Evolutionary conservation across 1,140 invertebrate genomes (phyloP), one percentile per base, ranked within the genome.

Genomic region (Scaptomyza montana): DNA sequence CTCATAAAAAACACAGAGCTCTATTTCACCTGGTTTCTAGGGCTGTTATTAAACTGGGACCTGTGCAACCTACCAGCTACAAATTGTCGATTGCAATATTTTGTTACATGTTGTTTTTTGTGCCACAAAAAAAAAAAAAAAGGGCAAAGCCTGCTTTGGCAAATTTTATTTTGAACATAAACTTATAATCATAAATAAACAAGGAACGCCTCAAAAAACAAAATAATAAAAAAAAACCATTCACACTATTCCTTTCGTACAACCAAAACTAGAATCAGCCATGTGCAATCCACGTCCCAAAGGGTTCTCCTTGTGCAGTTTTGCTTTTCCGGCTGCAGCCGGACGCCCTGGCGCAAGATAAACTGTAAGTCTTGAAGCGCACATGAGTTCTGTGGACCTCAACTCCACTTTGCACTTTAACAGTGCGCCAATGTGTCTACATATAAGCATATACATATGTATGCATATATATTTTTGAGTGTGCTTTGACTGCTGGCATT

Each of bases 141-240:
- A n/a, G n/a, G 59, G 33, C 47, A 65, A 77, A 80, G 65, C 49
- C 78, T 65, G 63, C 66, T 69, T 81, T 77, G 62, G 65, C 69
- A 80, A 87, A 89, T 87, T 89, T 75, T 67, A 77, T 82, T 87
- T 89, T 55, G 73, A 64, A 78, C 74, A 87, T 82, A 79, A 87
- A 89, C 76, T 79, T 89, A 87, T 79, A 80, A 70, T 77, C 84
- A 82, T 87, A 87, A 87, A 87, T 78, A 87, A 87, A 73, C 65
- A 84, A 77, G 75, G 70, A 68, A 81, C 66, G 47, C 67, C 82
- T 68, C 7, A 1, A 36, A 36, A 36, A 36, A 9, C 0, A 36
- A 16, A 16, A 16, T 16, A 16, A 16, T 16, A 33, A 33, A 33
- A 66, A 59, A 69, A 81, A 84, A 80, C 49, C 63, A 57, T 65